Conservation (phyloP, 2,888 invertebrate genomes). For the Copidosoma aretas region DNA sequence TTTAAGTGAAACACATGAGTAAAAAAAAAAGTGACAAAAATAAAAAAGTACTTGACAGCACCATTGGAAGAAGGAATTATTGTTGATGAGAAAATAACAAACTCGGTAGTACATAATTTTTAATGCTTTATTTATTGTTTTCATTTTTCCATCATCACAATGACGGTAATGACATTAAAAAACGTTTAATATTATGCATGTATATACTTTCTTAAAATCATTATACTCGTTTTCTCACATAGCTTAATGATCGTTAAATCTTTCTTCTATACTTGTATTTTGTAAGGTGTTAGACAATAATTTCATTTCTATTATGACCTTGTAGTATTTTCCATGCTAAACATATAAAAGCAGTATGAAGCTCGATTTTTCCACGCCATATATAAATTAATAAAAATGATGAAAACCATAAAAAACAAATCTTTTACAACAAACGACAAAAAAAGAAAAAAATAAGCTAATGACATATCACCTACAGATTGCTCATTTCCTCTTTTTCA, state of each 20-base stretch:
- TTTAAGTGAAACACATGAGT: too few species aligned
- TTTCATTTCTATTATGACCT: constrained; percentile 48
- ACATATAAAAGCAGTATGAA: constrained; percentile 62
- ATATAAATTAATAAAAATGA: constrained; percentile 43
- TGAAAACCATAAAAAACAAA: too few species aligned
- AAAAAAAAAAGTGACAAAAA: too few species aligned
- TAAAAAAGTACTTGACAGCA: background rate
- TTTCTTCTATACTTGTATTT: constrained; percentile 51
- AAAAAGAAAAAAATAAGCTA: too few species aligned
- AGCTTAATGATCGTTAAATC: constrained; percentile 55
- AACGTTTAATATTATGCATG: constrained; percentile 62
- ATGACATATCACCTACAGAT: too few species aligned
- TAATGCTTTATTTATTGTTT: constrained; percentile 46
- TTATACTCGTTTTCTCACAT: constrained; percentile 60
- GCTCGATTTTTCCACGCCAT: constrained; percentile 58
- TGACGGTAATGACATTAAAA: constrained; percentile 59
- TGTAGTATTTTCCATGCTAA: constrained; percentile 58
- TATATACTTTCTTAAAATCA: constrained; percentile 63
- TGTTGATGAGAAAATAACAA: constrained; percentile 20
- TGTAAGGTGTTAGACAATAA: constrained; percentile 54
- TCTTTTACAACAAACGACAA: too few species aligned
- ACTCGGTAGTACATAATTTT: constrained; percentile 35
- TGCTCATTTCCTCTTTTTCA: too few species aligned
- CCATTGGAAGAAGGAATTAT: background rate
- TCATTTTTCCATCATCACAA: constrained; percentile 59